Conservation (phyloP, 2,888 invertebrate genomes). For the Urechis unicinctus region DNA sequence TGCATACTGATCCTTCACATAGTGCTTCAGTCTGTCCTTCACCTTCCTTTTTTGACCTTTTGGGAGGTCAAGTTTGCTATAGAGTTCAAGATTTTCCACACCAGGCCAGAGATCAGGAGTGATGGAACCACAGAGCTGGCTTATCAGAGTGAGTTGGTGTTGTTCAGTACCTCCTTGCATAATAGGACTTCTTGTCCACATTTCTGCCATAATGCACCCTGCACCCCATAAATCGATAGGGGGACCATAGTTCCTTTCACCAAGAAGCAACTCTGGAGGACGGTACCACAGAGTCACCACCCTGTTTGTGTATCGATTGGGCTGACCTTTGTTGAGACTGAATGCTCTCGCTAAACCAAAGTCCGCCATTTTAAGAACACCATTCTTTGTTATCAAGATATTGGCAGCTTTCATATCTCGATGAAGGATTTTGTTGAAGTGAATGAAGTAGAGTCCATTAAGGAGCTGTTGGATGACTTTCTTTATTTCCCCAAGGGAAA, state of each 20-base stretch:
- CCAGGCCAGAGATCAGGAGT: constrained; percentile 66
- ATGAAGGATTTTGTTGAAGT: constrained; percentile 67
- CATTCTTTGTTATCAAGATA: constrained; percentile 91
- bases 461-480: constrained; percentile 61
- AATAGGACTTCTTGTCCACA: constrained; percentile 82
- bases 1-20: constrained; percentile 85
- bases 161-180: constrained; percentile 86
- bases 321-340: constrained; percentile 78
- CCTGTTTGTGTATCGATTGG: constrained; percentile 88
- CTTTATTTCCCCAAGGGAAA: constrained; percentile 92
- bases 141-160: constrained; percentile 88
- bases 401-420: constrained; percentile 98
- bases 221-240: constrained; percentile 89
- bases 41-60: constrained; percentile 45
- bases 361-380: constrained; percentile 81
- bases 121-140: constrained; percentile 92
- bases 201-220: constrained; percentile 99
- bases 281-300: constrained; percentile 97
- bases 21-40: constrained; percentile 63
- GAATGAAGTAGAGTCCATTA: constrained; percentile 90
- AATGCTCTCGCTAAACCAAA: constrained; percentile 95
- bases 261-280: constrained; percentile 52
- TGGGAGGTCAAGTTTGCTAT: constrained; percentile 53
- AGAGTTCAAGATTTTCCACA: constrained; percentile 81
- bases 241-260: constrained; percentile 85